Base-by-base conservation (phyloP, 2,797 vertebrate species). In the Mareca penelope region DNA sequence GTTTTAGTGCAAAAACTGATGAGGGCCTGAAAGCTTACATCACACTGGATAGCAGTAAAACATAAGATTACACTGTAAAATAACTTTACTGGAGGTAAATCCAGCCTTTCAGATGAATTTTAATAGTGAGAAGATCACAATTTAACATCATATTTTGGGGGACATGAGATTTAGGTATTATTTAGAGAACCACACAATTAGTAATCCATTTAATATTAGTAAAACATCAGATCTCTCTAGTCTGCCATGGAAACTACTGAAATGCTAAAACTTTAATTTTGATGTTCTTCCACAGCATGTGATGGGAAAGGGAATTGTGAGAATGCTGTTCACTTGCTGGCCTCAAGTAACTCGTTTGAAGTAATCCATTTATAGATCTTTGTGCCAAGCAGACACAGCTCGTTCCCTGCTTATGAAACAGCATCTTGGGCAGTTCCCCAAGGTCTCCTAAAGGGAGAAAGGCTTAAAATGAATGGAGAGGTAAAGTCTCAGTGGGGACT, bases 391-490 rank as follows among this genome's bases (percentile, higher is more conserved):
- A 80, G 61, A 28, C 35, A 33, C 2, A 53, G 37, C 24, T 76
- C 40, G 53, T 29, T 33, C 53, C 67, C 24, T 57, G 3, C 22
- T 24, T 72, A 63, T 40, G 28, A 24, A 90, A 44, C 11, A 67
- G 26, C 35, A 55, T 31, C 15, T 7, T 2, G 31, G 73, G 48
- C 22, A 37, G n/a, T 3, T 76, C 29, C 63, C 39, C 17, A 55
- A 42, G 29, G 37, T 13, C 24, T 55, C 53, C 28, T 18, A 22
- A 75, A 17, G 10, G 9, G 5, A 67, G 10, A 56, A 61, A 31
- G 33, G 6, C 15, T n/a, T 18, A 39, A 60, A 73, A 14, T 16
- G 8, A 82, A 64, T 0, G 0, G n/a, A 60, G 39, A 81, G 53
- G 16, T 5, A 29, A 39, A 73, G 37, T 15, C 15, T 72, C 29